These are phyloP conservation scores for Bibio marci DNA, from an alignment of 2,888 invertebrate genomes.

Conservation along the genomic window DNA sequence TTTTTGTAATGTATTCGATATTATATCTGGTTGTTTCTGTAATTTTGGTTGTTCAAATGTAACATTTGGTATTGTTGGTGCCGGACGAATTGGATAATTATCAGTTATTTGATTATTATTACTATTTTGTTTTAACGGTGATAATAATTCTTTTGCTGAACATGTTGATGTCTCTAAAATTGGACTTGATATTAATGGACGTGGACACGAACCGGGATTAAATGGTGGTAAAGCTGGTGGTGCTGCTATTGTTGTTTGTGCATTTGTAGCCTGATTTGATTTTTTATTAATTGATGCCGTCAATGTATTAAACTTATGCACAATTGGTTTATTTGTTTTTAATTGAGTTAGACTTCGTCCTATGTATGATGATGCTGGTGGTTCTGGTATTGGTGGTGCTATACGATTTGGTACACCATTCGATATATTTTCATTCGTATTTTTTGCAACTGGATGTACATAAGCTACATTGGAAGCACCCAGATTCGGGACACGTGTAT, in stretches of 20 bases:
- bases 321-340: slow-evolving; percentile 7
- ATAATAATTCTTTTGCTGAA: slow-evolving; percentile 53
- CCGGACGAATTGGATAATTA: slow-evolving; percentile 39
- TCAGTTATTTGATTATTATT: slow-evolving; percentile 31
- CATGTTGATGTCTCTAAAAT: slow-evolving; percentile 68
- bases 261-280: slow-evolving; percentile 1
- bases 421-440: slow-evolving; percentile 14
- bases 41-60: slow-evolving; percentile 16
- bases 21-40: slow-evolving; percentile 2
- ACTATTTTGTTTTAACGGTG: slow-evolving; percentile 34
- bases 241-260: slow-evolving; percentile 9
- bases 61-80: slow-evolving; percentile 36
- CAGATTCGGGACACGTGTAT: slow-evolving; percentile 17
- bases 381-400: slow-evolving; percentile 49
- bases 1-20: slow-evolving; percentile 16
- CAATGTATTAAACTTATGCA: slow-evolving; percentile 15
- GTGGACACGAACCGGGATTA: slow-evolving; percentile 40
- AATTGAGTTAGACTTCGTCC: neutral
- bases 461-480: slow-evolving; percentile 36
- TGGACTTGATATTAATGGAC: slow-evolving; percentile 67
- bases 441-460: slow-evolving; percentile 23
- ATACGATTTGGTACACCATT: slow-evolving; percentile 31
- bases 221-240: slow-evolving; percentile 43
- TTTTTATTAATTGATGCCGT: slow-evolving; percentile 6
- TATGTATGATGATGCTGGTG: slow-evolving; percentile 19